Evolutionary conservation across 2,888 invertebrate species (phyloP).

Genomic region (Eustalomyia histrio): DNA sequence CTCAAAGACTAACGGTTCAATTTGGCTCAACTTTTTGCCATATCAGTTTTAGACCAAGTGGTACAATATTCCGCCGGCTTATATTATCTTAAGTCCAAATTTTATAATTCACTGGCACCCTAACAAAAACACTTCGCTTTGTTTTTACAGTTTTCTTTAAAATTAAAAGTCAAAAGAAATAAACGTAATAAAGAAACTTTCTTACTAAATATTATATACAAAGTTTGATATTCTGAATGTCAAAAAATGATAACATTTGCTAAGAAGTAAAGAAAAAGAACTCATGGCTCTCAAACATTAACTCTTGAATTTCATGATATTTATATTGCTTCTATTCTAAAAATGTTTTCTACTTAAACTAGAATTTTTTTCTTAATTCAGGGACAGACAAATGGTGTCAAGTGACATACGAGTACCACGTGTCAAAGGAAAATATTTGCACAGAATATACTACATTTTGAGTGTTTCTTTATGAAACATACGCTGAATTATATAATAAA

Average conservation of each 20-base stretch:
- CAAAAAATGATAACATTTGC: not conserved
- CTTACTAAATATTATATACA: not conserved
- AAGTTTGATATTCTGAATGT: not conserved
- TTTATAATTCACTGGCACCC: no score
- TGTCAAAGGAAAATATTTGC: conserved; percentile 24
- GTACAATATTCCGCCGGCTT: no score
- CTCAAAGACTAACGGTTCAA: no score
- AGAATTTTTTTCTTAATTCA: not conserved
- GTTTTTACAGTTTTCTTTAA: not conserved
- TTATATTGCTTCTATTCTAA: not conserved
- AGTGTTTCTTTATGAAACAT: not conserved
- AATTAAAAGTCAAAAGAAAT: conserved; percentile 3
- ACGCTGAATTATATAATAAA: not conserved
- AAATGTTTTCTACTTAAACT: not conserved
- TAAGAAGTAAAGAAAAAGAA: not conserved
- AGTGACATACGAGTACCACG: conserved; percentile 24
- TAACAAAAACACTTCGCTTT: conserved; percentile 22
- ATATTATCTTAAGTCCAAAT: no score
- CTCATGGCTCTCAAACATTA: conserved; percentile 18
- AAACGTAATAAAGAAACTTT: conserved; percentile 23
- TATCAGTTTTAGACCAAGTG: no score
- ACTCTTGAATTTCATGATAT: conserved; percentile 34
- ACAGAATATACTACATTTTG: not conserved
- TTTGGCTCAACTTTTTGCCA: no score
- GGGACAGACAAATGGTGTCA: conserved; percentile 34